phyloP scores from a whole-genome alignment of 2,113 vertebrate genomes.

The Prochilodus magdalenae region DNA sequence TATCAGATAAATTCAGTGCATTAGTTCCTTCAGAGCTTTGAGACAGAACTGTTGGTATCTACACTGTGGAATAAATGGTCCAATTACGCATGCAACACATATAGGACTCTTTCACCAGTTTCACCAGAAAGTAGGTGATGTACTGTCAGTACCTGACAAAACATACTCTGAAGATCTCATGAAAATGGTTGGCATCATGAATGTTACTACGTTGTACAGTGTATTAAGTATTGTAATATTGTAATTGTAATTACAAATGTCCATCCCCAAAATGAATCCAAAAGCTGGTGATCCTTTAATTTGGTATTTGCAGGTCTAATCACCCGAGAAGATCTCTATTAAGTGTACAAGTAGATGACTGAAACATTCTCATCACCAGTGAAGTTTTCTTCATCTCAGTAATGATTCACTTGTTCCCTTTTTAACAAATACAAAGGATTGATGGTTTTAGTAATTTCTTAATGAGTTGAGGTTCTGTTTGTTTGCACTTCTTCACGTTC shows the following conservation, averaged over 20 bases:
- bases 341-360: background rate
- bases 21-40: background rate
- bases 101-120: background rate
- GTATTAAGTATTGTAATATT: background rate
- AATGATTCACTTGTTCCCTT: background rate
- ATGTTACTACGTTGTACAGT: background rate
- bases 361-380: background rate
- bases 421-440: no score
- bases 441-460: background rate
- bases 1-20: background rate
- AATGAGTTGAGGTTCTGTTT: background rate
- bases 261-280: background rate
- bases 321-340: background rate
- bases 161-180: background rate
- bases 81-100: background rate
- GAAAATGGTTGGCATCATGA: background rate
- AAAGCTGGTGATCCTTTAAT: background rate
- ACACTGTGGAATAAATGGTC: background rate
- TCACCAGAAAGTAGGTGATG: background rate
- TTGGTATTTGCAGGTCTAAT: background rate
- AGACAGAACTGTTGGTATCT: conserved; percentile 4
- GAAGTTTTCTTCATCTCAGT: background rate
- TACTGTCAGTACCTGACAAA: background rate
- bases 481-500: background rate
- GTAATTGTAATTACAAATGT: background rate